Evolutionary conservation across 2,113 vertebrate species (phyloP).

Genomic region (Athene noctua): DNA sequence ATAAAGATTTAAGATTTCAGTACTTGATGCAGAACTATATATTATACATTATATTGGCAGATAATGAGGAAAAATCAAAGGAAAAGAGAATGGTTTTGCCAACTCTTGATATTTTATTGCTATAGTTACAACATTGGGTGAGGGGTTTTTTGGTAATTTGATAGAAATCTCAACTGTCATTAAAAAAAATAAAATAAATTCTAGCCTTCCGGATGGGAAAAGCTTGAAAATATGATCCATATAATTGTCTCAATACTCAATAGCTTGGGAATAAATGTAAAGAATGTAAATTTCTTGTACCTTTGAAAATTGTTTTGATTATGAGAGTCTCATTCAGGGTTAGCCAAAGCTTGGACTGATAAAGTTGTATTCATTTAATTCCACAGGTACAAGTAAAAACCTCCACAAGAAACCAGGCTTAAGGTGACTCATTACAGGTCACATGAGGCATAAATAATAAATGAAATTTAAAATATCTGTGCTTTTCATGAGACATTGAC

Average conservation of each 20-base stretch:
- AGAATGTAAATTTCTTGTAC: not conserved
- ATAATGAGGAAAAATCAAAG: not conserved
- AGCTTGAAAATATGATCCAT: not conserved
- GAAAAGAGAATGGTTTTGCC: not conserved
- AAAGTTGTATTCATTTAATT: not conserved
- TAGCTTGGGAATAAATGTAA: not conserved
- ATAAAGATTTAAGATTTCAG: not conserved
- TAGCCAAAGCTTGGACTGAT: not conserved
- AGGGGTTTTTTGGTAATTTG: not conserved
- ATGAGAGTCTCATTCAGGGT: not conserved
- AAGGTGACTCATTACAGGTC: not conserved
- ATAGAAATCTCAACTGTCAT: not conserved
- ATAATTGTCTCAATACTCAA: not conserved
- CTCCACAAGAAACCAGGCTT: not conserved
- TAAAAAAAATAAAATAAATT: not conserved
- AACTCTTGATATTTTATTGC: not conserved
- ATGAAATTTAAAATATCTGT: not conserved
- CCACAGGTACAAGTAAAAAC: not conserved
- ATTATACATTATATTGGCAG: not conserved
- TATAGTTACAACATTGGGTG: not conserved
- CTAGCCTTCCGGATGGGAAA: not conserved
- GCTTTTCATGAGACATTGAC: not conserved
- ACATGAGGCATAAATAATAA: not conserved
- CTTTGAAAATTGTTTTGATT: not conserved
- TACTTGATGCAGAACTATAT: not conserved